Base-by-base conservation (phyloP, 2,797 vertebrate genomes). In the Pempheris klunzingeri region DNA sequence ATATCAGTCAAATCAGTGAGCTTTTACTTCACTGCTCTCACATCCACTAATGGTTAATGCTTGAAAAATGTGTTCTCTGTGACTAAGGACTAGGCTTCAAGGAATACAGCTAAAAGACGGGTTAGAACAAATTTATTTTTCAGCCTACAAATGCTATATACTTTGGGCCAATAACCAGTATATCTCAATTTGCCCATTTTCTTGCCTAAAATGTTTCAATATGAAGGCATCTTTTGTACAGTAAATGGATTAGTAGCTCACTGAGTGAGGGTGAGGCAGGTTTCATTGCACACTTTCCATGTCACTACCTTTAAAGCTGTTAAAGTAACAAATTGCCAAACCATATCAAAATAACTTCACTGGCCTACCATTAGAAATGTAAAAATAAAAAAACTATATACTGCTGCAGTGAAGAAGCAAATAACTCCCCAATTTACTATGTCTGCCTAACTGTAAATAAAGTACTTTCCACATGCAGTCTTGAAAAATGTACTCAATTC, bases 1-100 rank as follows among this genome's bases (percentile, higher is more conserved):
- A 71, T 39, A 71, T 71, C 49, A 78, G 77, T 89, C 59, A 82
- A 84, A 78, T 79, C 32, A 0, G 22, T 49, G 39, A 75, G 61
- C 22, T 39, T 8, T 49, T 28, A 39, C 43, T 70, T 6, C 36
- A 43, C 14, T 20, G 11, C 22, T 47, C 28, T 61, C 47, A 69
- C 39, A 59, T 39, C 54, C 28, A 43, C n/a, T 20, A 14, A 71
- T 68, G 44, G 43, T 41, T 24, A 30, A 57, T 70, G 61, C 43
- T 28, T 60, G 17, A 52, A 55, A 67, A 68, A 69, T 69, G 26
- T 62, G 39, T 44, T 32, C 7, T 34, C 24, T 28, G 38, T 54
- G 28, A 43, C 18, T 57, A 30, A 47, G 14, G 43, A 63, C 17
- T 7, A 24, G 28, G 41, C 5, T 69, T 30, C 38, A 66, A 5